Evolutionary conservation across 2,113 vertebrate species (phyloP).

Genomic region (Pardalotus punctatus): DNA sequence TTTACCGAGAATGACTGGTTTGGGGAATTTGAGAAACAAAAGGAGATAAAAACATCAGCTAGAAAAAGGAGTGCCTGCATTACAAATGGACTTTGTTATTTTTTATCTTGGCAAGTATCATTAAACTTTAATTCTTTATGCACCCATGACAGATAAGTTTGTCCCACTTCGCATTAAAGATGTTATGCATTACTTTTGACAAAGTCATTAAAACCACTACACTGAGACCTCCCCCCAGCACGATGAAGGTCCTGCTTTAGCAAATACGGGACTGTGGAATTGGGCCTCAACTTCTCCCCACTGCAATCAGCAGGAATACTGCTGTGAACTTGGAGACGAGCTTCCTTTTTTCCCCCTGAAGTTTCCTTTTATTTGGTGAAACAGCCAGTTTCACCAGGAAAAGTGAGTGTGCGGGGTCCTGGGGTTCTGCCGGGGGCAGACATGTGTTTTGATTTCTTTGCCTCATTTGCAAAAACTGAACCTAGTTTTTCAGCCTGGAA

Average conservation of each 20-base stretch:
- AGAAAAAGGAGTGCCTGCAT: slow-evolving; percentile 43
- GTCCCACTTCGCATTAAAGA: not conserved
- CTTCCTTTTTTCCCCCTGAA: not conserved
- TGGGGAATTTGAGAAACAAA: slow-evolving; percentile 50
- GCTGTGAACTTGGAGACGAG: not conserved
- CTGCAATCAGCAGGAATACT: not conserved
- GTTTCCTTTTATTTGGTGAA: not conserved
- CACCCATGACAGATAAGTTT: slow-evolving; percentile 10
- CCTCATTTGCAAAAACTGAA: not conserved
- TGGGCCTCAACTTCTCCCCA: not conserved
- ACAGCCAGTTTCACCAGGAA: not conserved
- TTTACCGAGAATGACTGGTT: slow-evolving; percentile 24
- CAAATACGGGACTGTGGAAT: not conserved
- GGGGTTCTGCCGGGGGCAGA: not conserved
- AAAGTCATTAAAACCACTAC: not conserved
- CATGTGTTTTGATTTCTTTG: not conserved
- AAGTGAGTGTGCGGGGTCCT: not conserved
- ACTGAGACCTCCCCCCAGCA: not conserved
- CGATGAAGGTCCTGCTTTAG: not conserved
- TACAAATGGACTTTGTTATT: slow-evolving; percentile 52
- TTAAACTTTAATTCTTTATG: slow-evolving; percentile 39
- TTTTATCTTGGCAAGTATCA: slow-evolving; percentile 51
- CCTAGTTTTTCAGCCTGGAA: not conserved
- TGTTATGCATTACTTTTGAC: slow-evolving; percentile 4
- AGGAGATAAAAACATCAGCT: slow-evolving; percentile 55